Conservation (phyloP, 2,797 vertebrate species). For the Lutjanus argentimaculatus region DNA sequence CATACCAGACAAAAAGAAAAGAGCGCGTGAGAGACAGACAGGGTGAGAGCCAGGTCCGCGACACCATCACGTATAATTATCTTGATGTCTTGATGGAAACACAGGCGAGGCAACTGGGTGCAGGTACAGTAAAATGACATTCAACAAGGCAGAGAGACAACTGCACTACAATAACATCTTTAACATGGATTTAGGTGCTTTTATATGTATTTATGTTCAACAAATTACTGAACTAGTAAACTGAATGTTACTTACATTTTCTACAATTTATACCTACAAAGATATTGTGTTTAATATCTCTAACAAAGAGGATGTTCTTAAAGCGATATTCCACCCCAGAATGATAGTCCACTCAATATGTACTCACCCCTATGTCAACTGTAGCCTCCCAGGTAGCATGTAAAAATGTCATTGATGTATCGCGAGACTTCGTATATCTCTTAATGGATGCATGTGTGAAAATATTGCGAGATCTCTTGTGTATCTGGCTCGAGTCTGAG, state of each 20-base stretch:
- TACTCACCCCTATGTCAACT: too few species aligned
- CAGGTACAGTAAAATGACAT: conserved; percentile 12
- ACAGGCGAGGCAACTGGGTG: background rate
- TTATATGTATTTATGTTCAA: background rate
- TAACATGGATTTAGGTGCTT: background rate
- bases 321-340: too few species aligned
- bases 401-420: too few species aligned
- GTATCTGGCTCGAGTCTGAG: too few species aligned
- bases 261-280: background rate
- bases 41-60: conserved; percentile 24
- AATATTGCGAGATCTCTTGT: too few species aligned
- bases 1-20: conserved; percentile 22
- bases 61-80: conserved; percentile 51
- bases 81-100: conserved; percentile 35
- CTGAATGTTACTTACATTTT: background rate
- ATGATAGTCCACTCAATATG: too few species aligned
- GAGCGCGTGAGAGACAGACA: conserved; percentile 5
- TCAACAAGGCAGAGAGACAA: background rate
- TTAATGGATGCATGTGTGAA: too few species aligned
- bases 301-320: too few species aligned
- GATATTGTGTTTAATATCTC: too few species aligned
- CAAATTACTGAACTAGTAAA: background rate
- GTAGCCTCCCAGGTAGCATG: too few species aligned
- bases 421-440: too few species aligned
- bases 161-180: background rate